A percentile compares a stretch with the other conserved stretches of the same genome.
phyloP scores from a whole-genome alignment of 2,888 invertebrate species.

The Diaphora mendica region DNA sequence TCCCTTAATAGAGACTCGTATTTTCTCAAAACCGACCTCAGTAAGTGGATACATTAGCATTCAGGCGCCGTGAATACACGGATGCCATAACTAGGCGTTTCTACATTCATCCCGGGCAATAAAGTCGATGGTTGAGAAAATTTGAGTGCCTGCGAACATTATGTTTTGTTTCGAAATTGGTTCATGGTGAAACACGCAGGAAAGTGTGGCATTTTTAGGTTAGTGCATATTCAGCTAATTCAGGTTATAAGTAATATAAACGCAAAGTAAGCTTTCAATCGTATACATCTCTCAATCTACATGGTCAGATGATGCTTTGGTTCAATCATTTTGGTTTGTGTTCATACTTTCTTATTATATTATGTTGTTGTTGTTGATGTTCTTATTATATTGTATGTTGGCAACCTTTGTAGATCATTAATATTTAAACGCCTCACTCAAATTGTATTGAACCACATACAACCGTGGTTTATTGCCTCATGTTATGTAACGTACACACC shows the following conservation, averaged over 20 bases:
- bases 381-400: not conserved
- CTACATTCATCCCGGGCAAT: conserved; percentile 33
- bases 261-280: not conserved
- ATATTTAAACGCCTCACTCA: conserved; percentile 54
- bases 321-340: not conserved
- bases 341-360: not conserved
- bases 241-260: not conserved
- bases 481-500: not conserved
- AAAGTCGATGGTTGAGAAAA: conserved; percentile 42
- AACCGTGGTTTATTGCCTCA: conserved; percentile 28
- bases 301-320: not conserved
- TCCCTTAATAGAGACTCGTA: not conserved
- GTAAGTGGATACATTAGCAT: conserved; percentile 44
- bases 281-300: not conserved
- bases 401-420: conserved; percentile 48
- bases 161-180: conserved; percentile 14
- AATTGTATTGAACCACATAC: conserved; percentile 49
- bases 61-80: conserved; percentile 25
- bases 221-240: not conserved
- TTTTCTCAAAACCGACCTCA: conserved; percentile 32
- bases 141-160: conserved; percentile 38
- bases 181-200: not conserved
- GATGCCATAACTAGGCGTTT: conserved; percentile 37
- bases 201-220: not conserved
- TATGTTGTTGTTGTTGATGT: no score